Percentiles rank a stretch among this genome's conserved stretches.
Conservation (phyloP, 2,797 vertebrate species). For the Poeciliopsis gracilis region DNA sequence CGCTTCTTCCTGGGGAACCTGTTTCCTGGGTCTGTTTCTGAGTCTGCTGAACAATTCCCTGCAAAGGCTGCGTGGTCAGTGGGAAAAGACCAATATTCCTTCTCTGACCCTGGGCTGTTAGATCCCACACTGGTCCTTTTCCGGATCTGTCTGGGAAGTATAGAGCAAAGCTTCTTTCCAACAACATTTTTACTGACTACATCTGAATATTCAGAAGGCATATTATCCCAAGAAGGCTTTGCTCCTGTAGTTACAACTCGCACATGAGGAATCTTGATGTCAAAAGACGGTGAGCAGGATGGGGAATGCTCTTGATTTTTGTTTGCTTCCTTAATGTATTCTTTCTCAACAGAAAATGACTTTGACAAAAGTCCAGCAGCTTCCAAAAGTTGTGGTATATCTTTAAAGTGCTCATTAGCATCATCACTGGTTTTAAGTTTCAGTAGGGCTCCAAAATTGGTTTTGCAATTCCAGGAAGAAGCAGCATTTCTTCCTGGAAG, state of each 20-base stretch:
- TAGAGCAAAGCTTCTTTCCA: slow-evolving; percentile 92
- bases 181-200: slow-evolving; percentile 87
- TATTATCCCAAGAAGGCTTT: slow-evolving; percentile 91
- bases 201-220: slow-evolving; percentile 85
- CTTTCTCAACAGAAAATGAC: slow-evolving; percentile 65
- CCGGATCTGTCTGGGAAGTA: slow-evolving; percentile 92
- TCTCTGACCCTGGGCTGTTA: slow-evolving; percentile 78
- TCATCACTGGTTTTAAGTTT: slow-evolving; percentile 87
- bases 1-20: slow-evolving; percentile 98
- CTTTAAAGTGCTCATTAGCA: slow-evolving; percentile 92
- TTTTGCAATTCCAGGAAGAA: slow-evolving; percentile 86
- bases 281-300: slow-evolving; percentile 89
- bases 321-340: slow-evolving; percentile 81
- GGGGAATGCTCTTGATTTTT: slow-evolving; percentile 81
- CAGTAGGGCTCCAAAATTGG: slow-evolving; percentile 90
- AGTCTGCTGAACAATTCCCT: slow-evolving; percentile 90
- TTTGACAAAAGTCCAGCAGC: slow-evolving; percentile 73
- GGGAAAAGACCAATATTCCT: slow-evolving; percentile 92
- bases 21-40: slow-evolving; percentile 90
- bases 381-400: slow-evolving; percentile 93
- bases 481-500: slow-evolving; percentile 87
- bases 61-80: slow-evolving; percentile 88
- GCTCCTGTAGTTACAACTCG: slow-evolving; percentile 81
- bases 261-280: slow-evolving; percentile 99
- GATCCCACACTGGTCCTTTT: slow-evolving; percentile 79